phyloP scores from a whole-genome alignment of 2,888 invertebrate genomes.

The Choristoneura rosaceana region DNA sequence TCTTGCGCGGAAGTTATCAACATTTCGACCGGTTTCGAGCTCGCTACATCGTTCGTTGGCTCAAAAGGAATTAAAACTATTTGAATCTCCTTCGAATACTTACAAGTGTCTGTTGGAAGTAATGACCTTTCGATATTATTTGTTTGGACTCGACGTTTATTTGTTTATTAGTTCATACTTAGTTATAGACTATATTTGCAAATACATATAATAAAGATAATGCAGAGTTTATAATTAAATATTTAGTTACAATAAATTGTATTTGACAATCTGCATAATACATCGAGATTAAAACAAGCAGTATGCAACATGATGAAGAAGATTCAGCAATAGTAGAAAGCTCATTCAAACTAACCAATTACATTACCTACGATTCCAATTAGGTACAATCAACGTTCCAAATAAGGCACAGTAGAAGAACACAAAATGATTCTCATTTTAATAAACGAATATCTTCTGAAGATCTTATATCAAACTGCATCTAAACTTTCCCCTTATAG shows the following conservation, averaged over 20 bases:
- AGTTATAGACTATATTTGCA: too few relatives aligned
- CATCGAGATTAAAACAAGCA: too few relatives aligned
- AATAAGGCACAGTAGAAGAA: background rate
- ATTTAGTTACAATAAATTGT: too few relatives aligned
- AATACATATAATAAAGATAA: too few relatives aligned
- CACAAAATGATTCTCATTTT: conserved; percentile 7
- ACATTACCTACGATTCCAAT: background rate
- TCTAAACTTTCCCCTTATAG: conserved; percentile 31
- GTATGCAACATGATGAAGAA: too few relatives aligned
- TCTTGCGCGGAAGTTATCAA: conserved; percentile 78
- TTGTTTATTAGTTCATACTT: too few relatives aligned
- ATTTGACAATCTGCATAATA: too few relatives aligned
- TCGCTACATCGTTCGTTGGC: conserved; percentile 36
- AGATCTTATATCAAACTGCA: conserved; percentile 34
- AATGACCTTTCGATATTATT: background rate
- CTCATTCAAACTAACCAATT: background rate
- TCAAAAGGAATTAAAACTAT: conserved; percentile 40
- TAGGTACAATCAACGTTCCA: background rate
- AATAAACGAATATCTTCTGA: conserved; percentile 11
- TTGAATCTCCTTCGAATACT: conserved; percentile 40
- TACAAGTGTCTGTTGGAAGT: conserved; percentile 20
- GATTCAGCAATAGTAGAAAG: background rate
- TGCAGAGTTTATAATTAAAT: too few relatives aligned
- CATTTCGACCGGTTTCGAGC: conserved; percentile 60
- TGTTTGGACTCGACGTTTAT: background rate